Conservation (phyloP, 2,113 vertebrate genomes). For the Myotis brandtii region DNA sequence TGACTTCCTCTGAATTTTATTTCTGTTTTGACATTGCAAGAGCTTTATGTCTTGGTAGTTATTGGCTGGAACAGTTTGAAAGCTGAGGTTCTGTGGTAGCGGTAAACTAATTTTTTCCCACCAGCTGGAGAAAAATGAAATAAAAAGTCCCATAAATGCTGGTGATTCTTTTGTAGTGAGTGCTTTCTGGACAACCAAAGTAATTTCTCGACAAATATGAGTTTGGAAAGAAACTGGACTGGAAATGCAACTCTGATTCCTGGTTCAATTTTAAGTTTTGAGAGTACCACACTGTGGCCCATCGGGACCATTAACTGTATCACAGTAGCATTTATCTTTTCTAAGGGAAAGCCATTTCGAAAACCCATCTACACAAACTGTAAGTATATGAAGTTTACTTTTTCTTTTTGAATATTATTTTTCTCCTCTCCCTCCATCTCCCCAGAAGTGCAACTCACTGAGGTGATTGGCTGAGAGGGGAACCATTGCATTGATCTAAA, state of each 20-base stretch:
- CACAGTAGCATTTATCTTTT: conserved; percentile 83
- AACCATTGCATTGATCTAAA: background rate
- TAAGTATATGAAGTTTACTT: conserved; percentile 73
- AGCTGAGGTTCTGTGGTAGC: background rate
- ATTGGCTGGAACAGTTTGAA: background rate
- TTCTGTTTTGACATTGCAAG: conserved; percentile 12
- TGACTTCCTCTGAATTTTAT: conserved; percentile 32
- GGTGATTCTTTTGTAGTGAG: conserved; percentile 73
- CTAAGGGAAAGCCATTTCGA: conserved; percentile 87
- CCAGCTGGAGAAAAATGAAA: background rate
- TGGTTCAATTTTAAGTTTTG: conserved; percentile 77
- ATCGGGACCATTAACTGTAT: conserved; percentile 82
- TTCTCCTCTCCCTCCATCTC: background rate
- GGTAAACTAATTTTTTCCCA: background rate
- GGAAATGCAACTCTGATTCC: conserved; percentile 28
- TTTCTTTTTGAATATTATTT: background rate
- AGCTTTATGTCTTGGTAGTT: background rate
- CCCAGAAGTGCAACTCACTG: background rate
- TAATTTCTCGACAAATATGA: background rate
- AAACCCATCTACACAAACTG: conserved; percentile 87
- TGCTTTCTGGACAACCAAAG: conserved; percentile 73
- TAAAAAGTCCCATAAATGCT: background rate
- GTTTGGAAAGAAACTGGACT: conserved; percentile 56
- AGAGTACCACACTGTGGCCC: conserved; percentile 82
- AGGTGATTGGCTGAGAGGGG: background rate